Base-by-base conservation (phyloP, 2,797 vertebrate genomes). In the Phylloscopus collybita region DNA sequence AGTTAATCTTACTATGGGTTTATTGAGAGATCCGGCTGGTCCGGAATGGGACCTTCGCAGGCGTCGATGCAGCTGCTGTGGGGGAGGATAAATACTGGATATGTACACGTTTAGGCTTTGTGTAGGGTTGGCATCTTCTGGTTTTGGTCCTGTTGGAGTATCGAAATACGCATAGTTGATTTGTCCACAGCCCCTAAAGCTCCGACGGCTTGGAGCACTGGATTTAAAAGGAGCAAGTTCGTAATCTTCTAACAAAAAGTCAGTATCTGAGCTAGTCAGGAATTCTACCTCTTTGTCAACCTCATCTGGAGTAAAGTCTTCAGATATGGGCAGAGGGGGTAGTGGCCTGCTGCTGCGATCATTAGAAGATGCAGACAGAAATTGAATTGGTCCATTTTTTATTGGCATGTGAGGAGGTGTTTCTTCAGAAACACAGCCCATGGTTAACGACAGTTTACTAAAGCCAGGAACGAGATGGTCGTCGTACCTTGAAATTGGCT, bases 101-200 rank as follows among this genome's bases (percentile, higher is more conserved):
- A 32, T 87, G 36, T n/a, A 95, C 70, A 92, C 97, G 30, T 60
- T 96, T 73, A 90, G 86, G 92, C 53, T 95, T 47, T 88, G 92
- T 26, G 80, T 40, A 22, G 70, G 96, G 92, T 61, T 96, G 51
- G 95, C 82, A 22, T 97, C 97, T 81, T 97, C 92, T 44, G 92
- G 21, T 23, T 93, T 97, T 13, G 95, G 94, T 56, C 91, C 97
- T 4, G 96, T 69, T 11, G 98, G 98, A 19, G 98, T 97, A 17
- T 99, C 99, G 4, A 98, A 98, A 88, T 99, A 99, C 0, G 99
- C 99, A 4, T 98, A 98, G 94, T 99, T 99, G 94, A 99, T 98
- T 84, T 99, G 98, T 69, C 99, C 99, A 3, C 98, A 98, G 70
- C 98, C 98, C 66, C 98, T 97, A 90, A 99, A 98, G 97, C 99